phyloP scores from a whole-genome alignment of 2,113 vertebrate genomes.

The Panurus biarmicus region DNA sequence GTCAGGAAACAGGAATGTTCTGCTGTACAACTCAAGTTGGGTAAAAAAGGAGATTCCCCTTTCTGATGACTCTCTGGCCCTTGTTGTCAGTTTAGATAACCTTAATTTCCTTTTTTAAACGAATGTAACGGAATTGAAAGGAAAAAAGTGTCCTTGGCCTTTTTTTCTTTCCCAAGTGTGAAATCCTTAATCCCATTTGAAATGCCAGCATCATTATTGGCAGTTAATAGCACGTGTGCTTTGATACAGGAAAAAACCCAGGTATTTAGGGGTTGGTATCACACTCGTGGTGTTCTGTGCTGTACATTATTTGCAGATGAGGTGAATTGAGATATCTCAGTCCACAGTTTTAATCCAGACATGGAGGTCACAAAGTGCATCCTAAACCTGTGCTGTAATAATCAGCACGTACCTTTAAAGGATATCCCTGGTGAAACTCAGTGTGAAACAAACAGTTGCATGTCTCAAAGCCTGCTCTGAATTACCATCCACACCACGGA shows the following conservation, averaged over 20 bases:
- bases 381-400: neutral
- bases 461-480: neutral
- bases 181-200: constrained; percentile 30
- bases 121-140: neutral
- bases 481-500: neutral
- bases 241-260: neutral
- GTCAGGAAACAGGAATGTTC: neutral
- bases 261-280: neutral
- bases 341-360: constrained; percentile 1
- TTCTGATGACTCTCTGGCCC: neutral
- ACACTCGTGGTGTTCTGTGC: neutral
- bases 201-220: neutral
- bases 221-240: constrained; percentile 3
- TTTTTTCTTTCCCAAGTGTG: neutral
- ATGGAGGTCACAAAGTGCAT: constrained; percentile 5
- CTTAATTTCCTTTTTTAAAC: neutral
- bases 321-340: constrained; percentile 28
- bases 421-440: neutral
- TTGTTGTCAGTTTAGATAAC: neutral
- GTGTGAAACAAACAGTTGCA: neutral
- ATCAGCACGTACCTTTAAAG: neutral
- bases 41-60: neutral
- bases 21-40: neutral
- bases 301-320: constrained; percentile 37
- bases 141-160: neutral